phyloP scores from a whole-genome alignment of 2,113 vertebrate species.

The Glareola pratincola region DNA sequence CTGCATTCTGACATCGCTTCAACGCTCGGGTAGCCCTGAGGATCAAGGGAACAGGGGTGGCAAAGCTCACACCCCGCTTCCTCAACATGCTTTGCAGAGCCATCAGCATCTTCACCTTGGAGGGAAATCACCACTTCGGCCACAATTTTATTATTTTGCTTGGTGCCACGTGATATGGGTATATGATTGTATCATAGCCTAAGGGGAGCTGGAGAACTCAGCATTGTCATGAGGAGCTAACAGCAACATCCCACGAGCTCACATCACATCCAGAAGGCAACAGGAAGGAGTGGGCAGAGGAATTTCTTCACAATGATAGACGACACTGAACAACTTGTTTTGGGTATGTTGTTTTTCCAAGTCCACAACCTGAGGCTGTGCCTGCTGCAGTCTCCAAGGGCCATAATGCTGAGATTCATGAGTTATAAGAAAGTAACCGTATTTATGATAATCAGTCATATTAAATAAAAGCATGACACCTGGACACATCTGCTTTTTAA shows the following conservation, averaged over 20 bases:
- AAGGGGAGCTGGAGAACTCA: neutral
- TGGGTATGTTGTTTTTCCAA: neutral
- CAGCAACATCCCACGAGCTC: neutral
- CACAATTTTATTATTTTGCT: neutral
- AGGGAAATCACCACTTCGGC: neutral
- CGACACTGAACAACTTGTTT: neutral
- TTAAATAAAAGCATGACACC: neutral
- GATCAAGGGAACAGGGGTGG: neutral
- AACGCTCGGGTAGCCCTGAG: accelerated
- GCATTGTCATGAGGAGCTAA: neutral
- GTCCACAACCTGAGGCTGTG: neutral
- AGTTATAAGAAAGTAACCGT: neutral
- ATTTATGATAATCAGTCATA: neutral
- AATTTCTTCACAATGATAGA: neutral
- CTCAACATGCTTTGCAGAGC: neutral
- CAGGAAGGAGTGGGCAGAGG: constrained; percentile 27
- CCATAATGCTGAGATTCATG: neutral
- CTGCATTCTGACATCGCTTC: neutral
- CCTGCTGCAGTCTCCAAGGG: neutral
- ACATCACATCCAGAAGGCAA: neutral
- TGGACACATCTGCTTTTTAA: neutral
- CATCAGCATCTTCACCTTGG: neutral
- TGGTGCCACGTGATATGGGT: accelerated
- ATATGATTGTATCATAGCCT: neutral
- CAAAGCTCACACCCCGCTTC: neutral